phyloP scores from a whole-genome alignment of 2,797 vertebrate species.

The Coccyzus lansbergi region DNA sequence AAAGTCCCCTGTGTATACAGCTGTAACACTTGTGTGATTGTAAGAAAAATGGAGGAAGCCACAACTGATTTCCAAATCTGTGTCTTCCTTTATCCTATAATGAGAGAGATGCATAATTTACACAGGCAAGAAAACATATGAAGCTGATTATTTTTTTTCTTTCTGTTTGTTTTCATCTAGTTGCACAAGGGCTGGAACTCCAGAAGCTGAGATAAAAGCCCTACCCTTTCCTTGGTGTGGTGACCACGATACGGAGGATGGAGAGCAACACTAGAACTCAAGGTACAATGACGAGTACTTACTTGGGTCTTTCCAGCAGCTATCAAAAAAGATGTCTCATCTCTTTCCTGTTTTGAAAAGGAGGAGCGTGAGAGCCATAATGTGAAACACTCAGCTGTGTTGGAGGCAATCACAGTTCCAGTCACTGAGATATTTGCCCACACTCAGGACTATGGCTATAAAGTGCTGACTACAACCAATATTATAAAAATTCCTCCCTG shows the following conservation, averaged over 20 bases:
- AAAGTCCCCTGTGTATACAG: constrained; percentile 19
- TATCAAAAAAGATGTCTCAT: not conserved
- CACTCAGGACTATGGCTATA: not conserved
- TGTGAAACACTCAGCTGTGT: not conserved
- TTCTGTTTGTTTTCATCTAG: constrained; percentile 19
- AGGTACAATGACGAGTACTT: not conserved
- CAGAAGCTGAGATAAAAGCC: constrained; percentile 35
- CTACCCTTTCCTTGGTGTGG: not conserved
- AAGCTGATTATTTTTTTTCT: not conserved
- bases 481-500: constrained; percentile 27
- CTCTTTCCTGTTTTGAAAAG: constrained; percentile 11
- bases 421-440: not conserved
- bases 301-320: not conserved
- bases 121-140: not conserved
- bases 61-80: constrained; percentile 7
- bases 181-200: constrained; percentile 19
- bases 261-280: not conserved
- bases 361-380: not conserved
- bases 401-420: not conserved
- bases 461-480: not conserved
- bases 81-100: not conserved
- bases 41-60: constrained; percentile 36
- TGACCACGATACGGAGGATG: not conserved
- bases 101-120: constrained; percentile 15
- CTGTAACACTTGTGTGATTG: constrained; percentile 18